These are phyloP conservation scores for Haliclona indistincta DNA, from an alignment of 37 sponge, comb jelly and placozoan species.

Conservation along the genomic window DNA sequence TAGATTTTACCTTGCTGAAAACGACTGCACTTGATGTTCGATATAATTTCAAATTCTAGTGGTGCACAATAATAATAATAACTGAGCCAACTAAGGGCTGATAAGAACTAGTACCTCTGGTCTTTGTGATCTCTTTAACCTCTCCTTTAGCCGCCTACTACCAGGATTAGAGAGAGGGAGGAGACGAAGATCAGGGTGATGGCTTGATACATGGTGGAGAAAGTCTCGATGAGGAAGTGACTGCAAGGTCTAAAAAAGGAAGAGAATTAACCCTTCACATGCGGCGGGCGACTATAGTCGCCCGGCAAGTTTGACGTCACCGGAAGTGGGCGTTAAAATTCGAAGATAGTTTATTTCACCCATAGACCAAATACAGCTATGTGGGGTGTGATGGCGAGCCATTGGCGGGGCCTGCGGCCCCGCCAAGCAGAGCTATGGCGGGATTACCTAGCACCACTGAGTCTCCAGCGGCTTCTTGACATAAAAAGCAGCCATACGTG, in stretches of 20 bases:
- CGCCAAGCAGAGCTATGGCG: too few relatives aligned
- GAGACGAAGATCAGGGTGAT: neutral
- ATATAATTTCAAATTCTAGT: neutral
- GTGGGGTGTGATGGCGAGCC: too few relatives aligned
- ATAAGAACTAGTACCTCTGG: conserved; percentile 9
- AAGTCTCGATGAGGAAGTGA: conserved; percentile 52
- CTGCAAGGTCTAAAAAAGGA: conserved; percentile 37
- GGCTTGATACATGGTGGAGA: neutral
- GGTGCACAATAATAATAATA: neutral
- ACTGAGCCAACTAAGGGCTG: neutral
- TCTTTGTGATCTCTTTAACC: conserved; percentile 33
- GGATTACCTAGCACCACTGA: too few relatives aligned
- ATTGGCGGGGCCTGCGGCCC: too few relatives aligned
- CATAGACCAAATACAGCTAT: too few relatives aligned
- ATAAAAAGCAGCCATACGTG: too few relatives aligned
- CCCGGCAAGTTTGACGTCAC: too few relatives aligned
- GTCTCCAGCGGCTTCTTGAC: too few relatives aligned
- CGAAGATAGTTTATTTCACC: too few relatives aligned
- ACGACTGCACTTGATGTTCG: neutral
- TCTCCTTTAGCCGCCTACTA: conserved; percentile 17
- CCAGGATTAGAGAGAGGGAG: conserved; percentile 62
- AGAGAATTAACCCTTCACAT: neutral
- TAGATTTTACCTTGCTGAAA: too few relatives aligned
- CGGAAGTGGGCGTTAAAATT: too few relatives aligned
- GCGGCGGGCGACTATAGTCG: too few relatives aligned